phyloP scores from a whole-genome alignment of 1,140 invertebrate genomes.

The Temnothorax nylanderi region DNA sequence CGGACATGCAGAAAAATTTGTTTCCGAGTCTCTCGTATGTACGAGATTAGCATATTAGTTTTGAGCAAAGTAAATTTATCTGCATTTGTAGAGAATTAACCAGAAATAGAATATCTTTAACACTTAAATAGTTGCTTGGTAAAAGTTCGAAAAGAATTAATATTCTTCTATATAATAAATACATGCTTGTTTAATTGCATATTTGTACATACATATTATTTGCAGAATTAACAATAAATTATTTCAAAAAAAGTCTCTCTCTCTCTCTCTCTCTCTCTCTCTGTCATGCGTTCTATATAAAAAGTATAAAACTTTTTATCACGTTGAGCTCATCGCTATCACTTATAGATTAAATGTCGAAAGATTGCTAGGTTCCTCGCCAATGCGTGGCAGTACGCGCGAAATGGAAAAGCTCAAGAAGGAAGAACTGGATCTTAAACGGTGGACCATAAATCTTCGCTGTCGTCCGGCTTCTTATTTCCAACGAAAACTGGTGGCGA shows the following conservation, averaged over 20 bases:
- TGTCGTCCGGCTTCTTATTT: conserved; percentile 38
- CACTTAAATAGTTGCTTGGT: background rate
- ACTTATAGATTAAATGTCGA: conserved; percentile 13
- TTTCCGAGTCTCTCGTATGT: conserved; percentile 27
- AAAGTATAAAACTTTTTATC: conserved; percentile 5
- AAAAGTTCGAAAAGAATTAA: background rate
- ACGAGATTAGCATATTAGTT: conserved; percentile 40
- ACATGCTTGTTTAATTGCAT: background rate
- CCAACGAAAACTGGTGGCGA: conserved; percentile 62
- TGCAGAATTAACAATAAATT: background rate
- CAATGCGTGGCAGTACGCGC: conserved; percentile 12
- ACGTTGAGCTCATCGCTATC: background rate
- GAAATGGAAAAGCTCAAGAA: conserved; percentile 8
- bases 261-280: background rate
- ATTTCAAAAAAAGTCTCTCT: background rate
- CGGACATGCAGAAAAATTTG: conserved; percentile 53
- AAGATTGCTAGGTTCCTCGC: background rate
- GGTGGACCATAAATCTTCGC: conserved; percentile 67
- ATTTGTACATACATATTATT: background rate
- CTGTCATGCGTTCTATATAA: background rate
- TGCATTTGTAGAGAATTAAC: conserved; percentile 25
- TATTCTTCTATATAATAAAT: background rate
- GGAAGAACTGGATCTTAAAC: conserved; percentile 52
- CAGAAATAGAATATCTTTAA: background rate
- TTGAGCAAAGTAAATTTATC: conserved; percentile 25